These are phyloP conservation scores for Catostylus mosaicus DNA, from an alignment of 30 jellyfish, hydroid and myxozoan genomes.

Conservation along the genomic window DNA sequence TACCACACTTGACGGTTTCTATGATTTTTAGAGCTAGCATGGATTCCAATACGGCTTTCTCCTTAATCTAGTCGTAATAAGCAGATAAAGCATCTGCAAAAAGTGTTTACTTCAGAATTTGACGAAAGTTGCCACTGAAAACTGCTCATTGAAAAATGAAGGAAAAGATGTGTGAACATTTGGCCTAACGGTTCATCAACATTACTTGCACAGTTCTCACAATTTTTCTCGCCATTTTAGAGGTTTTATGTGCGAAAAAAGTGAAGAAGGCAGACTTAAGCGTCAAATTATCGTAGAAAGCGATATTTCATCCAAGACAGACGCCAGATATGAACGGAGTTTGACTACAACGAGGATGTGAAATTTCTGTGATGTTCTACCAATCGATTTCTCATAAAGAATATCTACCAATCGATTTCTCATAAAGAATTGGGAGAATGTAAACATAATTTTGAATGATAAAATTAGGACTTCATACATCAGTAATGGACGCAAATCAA, in stretches of 20 bases:
- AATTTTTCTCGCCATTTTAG: neutral
- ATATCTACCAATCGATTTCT: neutral
- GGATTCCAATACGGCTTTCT: conserved; percentile 9
- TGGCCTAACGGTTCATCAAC: neutral
- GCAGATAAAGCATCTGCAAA: neutral
- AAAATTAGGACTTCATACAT: neutral
- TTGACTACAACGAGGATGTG: too few species aligned
- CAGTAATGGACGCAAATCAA: conserved; percentile 3
- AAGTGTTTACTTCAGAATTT: neutral
- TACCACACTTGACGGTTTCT: neutral
- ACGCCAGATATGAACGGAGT: neutral
- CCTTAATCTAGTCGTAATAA: neutral
- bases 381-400: too few species aligned
- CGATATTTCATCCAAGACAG: neutral
- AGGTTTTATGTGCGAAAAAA: neutral
- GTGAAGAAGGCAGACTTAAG: neutral
- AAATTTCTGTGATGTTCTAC: too few species aligned
- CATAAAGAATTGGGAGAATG: neutral
- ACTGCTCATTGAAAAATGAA: neutral
- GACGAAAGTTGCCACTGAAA: neutral
- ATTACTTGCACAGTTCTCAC: neutral
- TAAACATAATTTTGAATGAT: neutral
- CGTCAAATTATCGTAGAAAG: neutral
- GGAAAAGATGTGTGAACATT: neutral
- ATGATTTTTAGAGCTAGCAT: neutral